Conservation (phyloP, 2,113 vertebrate genomes). For the Cheilinus undulatus region DNA sequence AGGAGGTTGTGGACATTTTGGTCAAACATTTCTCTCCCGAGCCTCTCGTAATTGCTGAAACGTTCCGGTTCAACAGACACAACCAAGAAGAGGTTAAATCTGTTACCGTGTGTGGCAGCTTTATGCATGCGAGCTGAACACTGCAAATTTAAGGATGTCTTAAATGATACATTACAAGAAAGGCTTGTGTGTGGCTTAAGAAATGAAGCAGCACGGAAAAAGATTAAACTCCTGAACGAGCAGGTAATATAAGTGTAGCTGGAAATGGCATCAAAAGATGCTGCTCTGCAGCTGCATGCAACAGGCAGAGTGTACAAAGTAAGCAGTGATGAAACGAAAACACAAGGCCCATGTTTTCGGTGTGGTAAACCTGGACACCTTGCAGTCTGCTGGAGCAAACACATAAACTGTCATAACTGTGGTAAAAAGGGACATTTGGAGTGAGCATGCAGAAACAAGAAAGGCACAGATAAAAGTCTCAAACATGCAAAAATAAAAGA, state of each 20-base stretch:
- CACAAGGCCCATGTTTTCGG: not conserved
- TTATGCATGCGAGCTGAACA: slow-evolving; percentile 1
- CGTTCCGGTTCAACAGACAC: not conserved
- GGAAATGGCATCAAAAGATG: slow-evolving; percentile 25
- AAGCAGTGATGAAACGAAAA: not conserved
- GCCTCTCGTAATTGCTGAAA: not conserved
- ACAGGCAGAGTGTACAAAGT: slow-evolving; percentile 7
- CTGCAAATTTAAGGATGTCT: slow-evolving; percentile 3
- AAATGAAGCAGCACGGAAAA: slow-evolving; percentile 16
- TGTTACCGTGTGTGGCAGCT: slow-evolving; percentile 1
- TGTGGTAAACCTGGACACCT: not conserved
- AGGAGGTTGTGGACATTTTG: slow-evolving; percentile 5
- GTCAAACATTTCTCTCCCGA: not conserved
- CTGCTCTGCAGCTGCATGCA: not conserved
- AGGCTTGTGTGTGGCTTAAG: slow-evolving; percentile 21
- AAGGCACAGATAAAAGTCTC: not conserved
- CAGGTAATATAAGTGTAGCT: slow-evolving; percentile 5
- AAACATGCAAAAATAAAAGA: not conserved
- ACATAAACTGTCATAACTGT: not conserved
- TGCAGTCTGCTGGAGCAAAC: not conserved
- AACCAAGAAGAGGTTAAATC: slow-evolving; percentile 29
- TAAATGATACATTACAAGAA: slow-evolving; percentile 3
- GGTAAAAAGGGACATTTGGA: slow-evolving; percentile 4
- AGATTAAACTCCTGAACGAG: slow-evolving; percentile 8
- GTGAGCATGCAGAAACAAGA: not conserved